A percentile compares a stretch with the other conserved stretches of the same genome.
These are phyloP conservation scores for Ormyrus rosae DNA, from an alignment of 2,888 invertebrate genomes.

Conservation along the genomic window DNA sequence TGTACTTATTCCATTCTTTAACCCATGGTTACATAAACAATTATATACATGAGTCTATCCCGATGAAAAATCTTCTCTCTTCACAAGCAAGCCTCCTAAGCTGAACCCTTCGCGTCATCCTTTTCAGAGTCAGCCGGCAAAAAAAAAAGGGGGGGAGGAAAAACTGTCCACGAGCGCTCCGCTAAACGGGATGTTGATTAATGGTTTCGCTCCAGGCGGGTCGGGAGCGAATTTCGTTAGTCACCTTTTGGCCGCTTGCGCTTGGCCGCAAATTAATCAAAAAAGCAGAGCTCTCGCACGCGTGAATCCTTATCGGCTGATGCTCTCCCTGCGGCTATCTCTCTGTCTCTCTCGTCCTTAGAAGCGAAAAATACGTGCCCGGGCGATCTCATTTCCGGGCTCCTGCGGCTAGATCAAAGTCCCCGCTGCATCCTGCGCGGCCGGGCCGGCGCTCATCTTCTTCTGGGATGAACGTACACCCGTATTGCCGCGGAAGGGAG, in stretches of 20 bases:
- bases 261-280: constrained; percentile 29
- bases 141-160: background rate
- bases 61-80: too few species aligned
- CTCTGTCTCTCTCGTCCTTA: too few species aligned
- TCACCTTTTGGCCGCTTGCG: background rate
- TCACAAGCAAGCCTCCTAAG: too few species aligned
- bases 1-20: too few species aligned
- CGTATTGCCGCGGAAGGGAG: too few species aligned
- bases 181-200: constrained; percentile 42
- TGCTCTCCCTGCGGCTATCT: background rate
- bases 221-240: background rate
- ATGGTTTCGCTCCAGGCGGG: background rate
- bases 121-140: background rate
- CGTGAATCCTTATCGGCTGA: background rate
- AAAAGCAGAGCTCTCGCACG: background rate
- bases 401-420: constrained; percentile 29
- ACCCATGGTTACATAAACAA: too few species aligned
- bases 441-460: background rate
- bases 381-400: constrained; percentile 35
- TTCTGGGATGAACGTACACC: background rate
- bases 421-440: constrained; percentile 22
- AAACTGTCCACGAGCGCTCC: background rate
- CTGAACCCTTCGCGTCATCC: background rate
- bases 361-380: background rate
- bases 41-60: too few species aligned